A percentile compares a stretch with the other conserved stretches of the same genome.
Evolutionary conservation across 1,140 invertebrate species (phyloP).

Genomic region (Euura lappo): DNA sequence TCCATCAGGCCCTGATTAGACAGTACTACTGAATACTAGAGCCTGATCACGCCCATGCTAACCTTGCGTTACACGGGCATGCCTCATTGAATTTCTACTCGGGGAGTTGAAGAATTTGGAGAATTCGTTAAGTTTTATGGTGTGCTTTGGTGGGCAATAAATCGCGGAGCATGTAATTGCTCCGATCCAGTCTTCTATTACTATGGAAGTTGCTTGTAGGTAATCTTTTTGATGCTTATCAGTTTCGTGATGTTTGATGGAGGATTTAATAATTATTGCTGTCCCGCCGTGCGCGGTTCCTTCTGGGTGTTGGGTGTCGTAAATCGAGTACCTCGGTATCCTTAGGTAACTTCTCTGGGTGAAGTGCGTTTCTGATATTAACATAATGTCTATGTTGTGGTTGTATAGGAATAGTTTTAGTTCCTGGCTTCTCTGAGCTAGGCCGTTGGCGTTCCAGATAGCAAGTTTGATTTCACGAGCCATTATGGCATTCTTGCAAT

Average conservation of each 20-base stretch:
- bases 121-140: slow-evolving; percentile 37
- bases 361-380: slow-evolving; percentile 30
- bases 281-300: slow-evolving; percentile 26
- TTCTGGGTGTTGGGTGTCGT: slow-evolving; percentile 25
- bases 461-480: slow-evolving; percentile 9
- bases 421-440: slow-evolving; percentile 27
- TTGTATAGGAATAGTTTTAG: slow-evolving; percentile 24
- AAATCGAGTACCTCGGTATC: slow-evolving; percentile 22
- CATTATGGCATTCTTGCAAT: slow-evolving; percentile 2
- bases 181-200: slow-evolving; percentile 26
- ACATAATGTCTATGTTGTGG: slow-evolving; percentile 28
- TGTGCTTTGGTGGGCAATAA: slow-evolving; percentile 43
- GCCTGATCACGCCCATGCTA: no score
- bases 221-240: neutral
- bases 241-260: slow-evolving; percentile 1
- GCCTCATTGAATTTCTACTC: no score
- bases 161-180: slow-evolving; percentile 38
- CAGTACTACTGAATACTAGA: no score
- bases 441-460: slow-evolving; percentile 29
- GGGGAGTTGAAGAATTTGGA: slow-evolving; percentile 38
- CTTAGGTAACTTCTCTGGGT: slow-evolving; percentile 25
- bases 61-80: no score
- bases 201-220: slow-evolving; percentile 39
- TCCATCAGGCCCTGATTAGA: no score
- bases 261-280: slow-evolving; percentile 24